Base-by-base conservation (phyloP, 2,113 vertebrate genomes). In the Excalfactoria chinensis region DNA sequence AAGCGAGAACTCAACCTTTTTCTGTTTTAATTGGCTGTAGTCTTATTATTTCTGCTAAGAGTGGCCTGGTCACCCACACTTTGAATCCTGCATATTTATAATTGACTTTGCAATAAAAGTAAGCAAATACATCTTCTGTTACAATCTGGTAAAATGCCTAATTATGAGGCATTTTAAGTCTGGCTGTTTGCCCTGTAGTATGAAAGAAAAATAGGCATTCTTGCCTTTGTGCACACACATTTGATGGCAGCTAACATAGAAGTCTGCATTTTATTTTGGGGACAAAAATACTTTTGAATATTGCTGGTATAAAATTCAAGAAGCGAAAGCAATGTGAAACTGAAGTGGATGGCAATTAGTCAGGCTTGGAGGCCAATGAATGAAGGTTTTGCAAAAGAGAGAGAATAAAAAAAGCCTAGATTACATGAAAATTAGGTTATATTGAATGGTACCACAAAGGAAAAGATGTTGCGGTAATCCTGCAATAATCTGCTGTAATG, bases 281-380 rank as follows among this genome's bases (percentile, higher is more conserved):
- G 82, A 93, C 94, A 85, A 23, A 58, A 46, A 46, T 7, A 25
- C 10, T 60, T 95, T 43, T 87, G 63, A 64, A 30, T 91, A 88
- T 91, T 70, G 81, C 76, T 66, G 26, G 53, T 88, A 72, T 93
- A 95, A 95, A 97, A 87, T 90, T 51, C 55, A 93, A 92, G 63
- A 93, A 93, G 67, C 75, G 16, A 97, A 81, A 12, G 84, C 93
- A 84, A 74, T 35, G 48, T 94, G 90, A 93, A 87, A 84, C 32
- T 3, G 5, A 69, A 93, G 44, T 53, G 53, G 21, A 14, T 89
- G 51, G 28, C 37, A 71, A 44, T 79, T 88, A 85, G 28, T 84
- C 35, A 82, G 83, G 13, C 20, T 37, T 35, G 25, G 46, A 90
- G 46, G 56, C 41, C 40, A 56, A 62, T 68, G 64, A 93, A 86